Evolutionary conservation across 2,113 vertebrate genomes (phyloP).

Genomic region (Chloebia gouldiae): DNA sequence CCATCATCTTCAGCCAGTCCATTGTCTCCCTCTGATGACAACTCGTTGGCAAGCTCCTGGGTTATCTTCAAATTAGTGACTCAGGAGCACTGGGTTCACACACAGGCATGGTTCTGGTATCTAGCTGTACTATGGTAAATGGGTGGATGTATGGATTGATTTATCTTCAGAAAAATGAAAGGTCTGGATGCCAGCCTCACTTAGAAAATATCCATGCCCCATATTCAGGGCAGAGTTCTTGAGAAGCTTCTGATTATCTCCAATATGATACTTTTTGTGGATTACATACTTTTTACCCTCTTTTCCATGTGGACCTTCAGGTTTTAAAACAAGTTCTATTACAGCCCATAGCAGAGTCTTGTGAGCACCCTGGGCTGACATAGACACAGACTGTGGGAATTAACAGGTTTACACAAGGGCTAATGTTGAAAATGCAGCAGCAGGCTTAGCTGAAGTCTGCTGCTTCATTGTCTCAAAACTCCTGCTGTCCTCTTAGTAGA

Average conservation of each 20-base stretch:
- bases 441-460: neutral
- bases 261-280: neutral
- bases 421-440: neutral
- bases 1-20: neutral
- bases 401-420: neutral
- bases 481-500: neutral
- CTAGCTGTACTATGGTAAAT: rapidly evolving
- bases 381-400: neutral
- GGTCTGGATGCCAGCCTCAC: neutral
- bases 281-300: neutral
- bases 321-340: neutral
- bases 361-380: neutral
- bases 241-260: neutral
- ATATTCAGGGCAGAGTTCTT: neutral
- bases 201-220: neutral
- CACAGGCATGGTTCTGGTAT: neutral
- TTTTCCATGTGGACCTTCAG: neutral
- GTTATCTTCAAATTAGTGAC: neutral
- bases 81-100: neutral
- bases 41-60: neutral
- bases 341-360: neutral
- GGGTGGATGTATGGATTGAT: neutral
- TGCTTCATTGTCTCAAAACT: neutral
- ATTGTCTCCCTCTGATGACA: neutral
- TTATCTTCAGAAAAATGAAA: neutral